Conservation (phyloP, 1,140 invertebrate genomes). For the Ylistrum balloti region DNA sequence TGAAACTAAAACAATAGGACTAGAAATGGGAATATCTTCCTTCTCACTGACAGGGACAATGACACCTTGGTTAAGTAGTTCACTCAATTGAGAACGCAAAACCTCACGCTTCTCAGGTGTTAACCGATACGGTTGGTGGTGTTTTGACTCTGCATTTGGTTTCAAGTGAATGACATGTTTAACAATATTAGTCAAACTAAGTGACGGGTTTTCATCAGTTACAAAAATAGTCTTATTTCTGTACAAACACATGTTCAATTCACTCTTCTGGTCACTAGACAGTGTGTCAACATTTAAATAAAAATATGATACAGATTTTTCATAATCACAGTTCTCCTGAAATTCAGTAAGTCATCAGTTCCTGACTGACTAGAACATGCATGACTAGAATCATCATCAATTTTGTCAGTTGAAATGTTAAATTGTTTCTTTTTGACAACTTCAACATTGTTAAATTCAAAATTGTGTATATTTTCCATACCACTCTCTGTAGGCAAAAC, state of each 20-base stretch:
- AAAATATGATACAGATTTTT: too few relatives aligned
- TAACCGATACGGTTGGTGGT: conserved; percentile 52
- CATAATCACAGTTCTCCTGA: too few relatives aligned
- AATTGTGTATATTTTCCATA: too few relatives aligned
- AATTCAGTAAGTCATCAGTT: too few relatives aligned
- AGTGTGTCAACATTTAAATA: too few relatives aligned
- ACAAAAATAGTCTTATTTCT: conserved; percentile 46
- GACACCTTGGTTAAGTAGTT: conserved; percentile 47
- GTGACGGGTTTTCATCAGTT: conserved; percentile 27
- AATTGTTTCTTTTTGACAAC: too few relatives aligned
- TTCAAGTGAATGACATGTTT: conserved; percentile 56
- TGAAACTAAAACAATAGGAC: conserved; percentile 42
- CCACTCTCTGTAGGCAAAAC: too few relatives aligned
- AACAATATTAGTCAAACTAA: conserved; percentile 11
- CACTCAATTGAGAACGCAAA: conserved; percentile 37
- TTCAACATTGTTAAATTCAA: too few relatives aligned
- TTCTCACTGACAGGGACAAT: conserved; percentile 45
- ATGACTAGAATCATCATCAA: too few relatives aligned
- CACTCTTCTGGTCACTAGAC: neutral
- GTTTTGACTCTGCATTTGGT: conserved; percentile 43
- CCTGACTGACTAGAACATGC: too few relatives aligned
- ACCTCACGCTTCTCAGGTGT: conserved; percentile 51
- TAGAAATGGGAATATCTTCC: conserved; percentile 47
- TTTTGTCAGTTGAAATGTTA: too few relatives aligned
- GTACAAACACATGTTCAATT: conserved; percentile 42